These are phyloP conservation scores for Salpingus planirostris DNA, from an alignment of 2,888 invertebrate genomes.

Conservation along the genomic window DNA sequence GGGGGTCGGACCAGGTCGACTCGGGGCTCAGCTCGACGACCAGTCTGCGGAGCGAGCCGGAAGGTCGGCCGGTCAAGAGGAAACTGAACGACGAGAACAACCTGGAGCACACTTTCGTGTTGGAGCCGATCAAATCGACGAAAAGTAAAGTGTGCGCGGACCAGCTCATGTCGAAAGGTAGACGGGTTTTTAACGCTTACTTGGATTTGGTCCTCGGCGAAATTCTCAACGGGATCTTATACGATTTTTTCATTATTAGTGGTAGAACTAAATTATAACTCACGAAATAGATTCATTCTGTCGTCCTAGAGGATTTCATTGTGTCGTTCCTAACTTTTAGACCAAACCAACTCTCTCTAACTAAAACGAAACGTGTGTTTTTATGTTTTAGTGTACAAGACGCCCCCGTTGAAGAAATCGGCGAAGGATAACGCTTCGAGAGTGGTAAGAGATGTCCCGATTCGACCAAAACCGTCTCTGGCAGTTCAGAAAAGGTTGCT, in stretches of 20 bases:
- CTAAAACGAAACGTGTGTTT: background rate
- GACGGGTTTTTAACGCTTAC: conserved; percentile 19
- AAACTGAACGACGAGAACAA: conserved; percentile 8
- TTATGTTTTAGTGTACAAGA: background rate
- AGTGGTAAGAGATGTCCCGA: too few species aligned
- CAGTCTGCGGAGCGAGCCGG: conserved; percentile 14
- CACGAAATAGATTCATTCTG: too few species aligned
- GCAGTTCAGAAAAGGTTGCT: background rate
- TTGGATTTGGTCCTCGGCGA: conserved; percentile 26
- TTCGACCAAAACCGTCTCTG: too few species aligned
- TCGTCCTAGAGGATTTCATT: too few species aligned
- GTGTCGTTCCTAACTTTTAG: too few species aligned
- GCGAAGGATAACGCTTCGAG: too few species aligned
- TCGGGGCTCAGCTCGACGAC: conserved; percentile 21
- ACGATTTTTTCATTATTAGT: too few species aligned
- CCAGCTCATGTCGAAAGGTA: conserved; percentile 32
- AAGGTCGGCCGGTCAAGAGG: conserved; percentile 5
- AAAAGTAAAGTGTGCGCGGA: conserved; percentile 18
- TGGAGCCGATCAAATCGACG: conserved; percentile 16
- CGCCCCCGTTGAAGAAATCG: too few species aligned
- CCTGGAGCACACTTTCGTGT: conserved; percentile 23
- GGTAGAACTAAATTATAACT: too few species aligned
- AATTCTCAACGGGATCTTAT: too few species aligned
- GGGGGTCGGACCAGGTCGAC: conserved; percentile 44
- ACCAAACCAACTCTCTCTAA: too few species aligned